Evolutionary conservation across 2,113 vertebrate species (phyloP).

Genomic region (Haemorhous mexicanus): DNA sequence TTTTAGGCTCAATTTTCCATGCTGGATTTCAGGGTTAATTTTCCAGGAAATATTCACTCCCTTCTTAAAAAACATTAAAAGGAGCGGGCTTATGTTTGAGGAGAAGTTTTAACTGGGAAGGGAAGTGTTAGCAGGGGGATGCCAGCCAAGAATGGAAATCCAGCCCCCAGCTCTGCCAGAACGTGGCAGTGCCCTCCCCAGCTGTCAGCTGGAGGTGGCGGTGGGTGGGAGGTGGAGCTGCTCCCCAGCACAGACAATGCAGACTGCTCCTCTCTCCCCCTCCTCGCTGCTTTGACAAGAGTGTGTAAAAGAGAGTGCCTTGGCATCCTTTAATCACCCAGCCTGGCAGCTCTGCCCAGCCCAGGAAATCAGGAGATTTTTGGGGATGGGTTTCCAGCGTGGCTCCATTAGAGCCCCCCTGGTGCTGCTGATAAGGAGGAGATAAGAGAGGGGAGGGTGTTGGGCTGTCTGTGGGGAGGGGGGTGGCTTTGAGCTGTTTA

Average conservation of each 20-base stretch:
- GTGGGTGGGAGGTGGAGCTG: constrained; percentile 29
- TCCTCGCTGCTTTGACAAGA: background rate
- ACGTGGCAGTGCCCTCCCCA: background rate
- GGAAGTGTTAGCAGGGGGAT: no score
- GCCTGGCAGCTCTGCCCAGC: background rate
- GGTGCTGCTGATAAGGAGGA: accelerated
- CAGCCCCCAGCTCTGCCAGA: background rate
- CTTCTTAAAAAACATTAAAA: no score
- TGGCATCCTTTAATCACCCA: background rate
- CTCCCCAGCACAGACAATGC: constrained; percentile 13
- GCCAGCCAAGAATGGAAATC: constrained; percentile 18
- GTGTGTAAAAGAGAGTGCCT: background rate
- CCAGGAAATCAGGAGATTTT: background rate
- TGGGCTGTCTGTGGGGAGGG: background rate
- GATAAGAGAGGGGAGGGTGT: accelerated
- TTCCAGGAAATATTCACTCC: no score
- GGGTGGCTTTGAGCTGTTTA: background rate
- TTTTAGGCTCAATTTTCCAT: no score
- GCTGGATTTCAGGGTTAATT: no score
- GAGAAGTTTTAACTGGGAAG: no score
- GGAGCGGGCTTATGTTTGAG: no score
- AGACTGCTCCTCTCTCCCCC: background rate
- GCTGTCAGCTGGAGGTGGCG: constrained; percentile 30
- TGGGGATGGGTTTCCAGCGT: accelerated
- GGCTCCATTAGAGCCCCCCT: background rate